Evolutionary conservation across 2,113 vertebrate genomes (phyloP).

Genomic region (Tauraco erythrolophus): DNA sequence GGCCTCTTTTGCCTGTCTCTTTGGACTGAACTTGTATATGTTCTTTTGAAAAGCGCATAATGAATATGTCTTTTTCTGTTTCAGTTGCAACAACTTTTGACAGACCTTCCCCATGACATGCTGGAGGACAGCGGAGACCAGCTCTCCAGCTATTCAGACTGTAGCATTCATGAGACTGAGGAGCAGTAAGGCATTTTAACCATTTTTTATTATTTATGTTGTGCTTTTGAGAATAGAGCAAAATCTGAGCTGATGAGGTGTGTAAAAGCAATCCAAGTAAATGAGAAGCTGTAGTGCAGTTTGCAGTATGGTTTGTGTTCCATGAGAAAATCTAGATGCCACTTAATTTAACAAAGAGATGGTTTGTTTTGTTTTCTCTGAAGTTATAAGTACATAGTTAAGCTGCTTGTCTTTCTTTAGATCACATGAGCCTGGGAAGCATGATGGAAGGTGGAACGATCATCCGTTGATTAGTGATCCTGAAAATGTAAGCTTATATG

Average conservation of each 20-base stretch:
- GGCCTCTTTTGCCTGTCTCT: not conserved
- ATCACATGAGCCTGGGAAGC: conserved; percentile 72
- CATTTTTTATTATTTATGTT: not conserved
- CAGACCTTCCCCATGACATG: conserved; percentile 97
- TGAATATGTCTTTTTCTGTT: not conserved
- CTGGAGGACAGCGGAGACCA: conserved; percentile 93
- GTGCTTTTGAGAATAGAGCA: not conserved
- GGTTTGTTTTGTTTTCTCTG: not conserved
- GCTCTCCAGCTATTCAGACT: conserved; percentile 81
- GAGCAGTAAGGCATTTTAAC: conserved; percentile 78
- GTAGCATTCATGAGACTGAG: conserved; percentile 75
- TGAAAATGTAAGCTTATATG: conserved; percentile 70
- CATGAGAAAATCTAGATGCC: not conserved
- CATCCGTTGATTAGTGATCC: conserved; percentile 66
- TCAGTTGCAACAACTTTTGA: conserved; percentile 92
- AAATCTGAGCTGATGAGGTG: not conserved
- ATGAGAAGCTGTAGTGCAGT: not conserved
- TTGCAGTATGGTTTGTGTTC: not conserved
- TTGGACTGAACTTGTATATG: not conserved
- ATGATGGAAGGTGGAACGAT: conserved; percentile 76
- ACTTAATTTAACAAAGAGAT: not conserved
- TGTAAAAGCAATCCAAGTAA: not conserved
- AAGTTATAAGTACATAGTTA: not conserved
- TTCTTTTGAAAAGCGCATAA: not conserved
- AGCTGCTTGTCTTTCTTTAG: conserved; percentile 67